Conservation (phyloP, 2,888 invertebrate species). For the Nysson spinosus region DNA sequence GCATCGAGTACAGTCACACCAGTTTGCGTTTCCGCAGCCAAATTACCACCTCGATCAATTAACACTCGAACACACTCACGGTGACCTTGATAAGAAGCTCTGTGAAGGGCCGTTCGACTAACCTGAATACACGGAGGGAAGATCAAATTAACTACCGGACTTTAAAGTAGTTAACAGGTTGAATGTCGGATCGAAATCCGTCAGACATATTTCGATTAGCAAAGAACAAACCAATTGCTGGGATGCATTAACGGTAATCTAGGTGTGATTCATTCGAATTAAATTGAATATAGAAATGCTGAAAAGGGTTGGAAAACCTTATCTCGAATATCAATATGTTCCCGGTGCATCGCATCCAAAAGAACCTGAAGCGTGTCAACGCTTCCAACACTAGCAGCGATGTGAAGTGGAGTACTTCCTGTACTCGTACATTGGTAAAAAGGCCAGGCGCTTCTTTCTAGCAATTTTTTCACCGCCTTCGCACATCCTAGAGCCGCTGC, state of each 20-base stretch:
- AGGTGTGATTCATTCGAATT: no score
- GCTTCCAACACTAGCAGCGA: slow-evolving; percentile 71
- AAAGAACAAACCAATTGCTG: no score
- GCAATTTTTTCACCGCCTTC: slow-evolving; percentile 67
- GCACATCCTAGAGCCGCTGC: slow-evolving; percentile 73
- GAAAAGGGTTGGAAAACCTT: slow-evolving; percentile 15
- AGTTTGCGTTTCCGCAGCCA: slow-evolving; percentile 68
- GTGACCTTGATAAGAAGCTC: slow-evolving; percentile 79
- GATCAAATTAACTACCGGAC: not conserved
- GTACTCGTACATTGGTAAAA: slow-evolving; percentile 57
- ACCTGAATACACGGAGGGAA: slow-evolving; percentile 32
- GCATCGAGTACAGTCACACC: slow-evolving; percentile 74
- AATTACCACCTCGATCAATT: slow-evolving; percentile 75
- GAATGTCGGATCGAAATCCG: no score
- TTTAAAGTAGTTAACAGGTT: no score
- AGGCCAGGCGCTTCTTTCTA: slow-evolving; percentile 73
- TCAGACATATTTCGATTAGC: no score
- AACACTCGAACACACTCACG: slow-evolving; percentile 78
- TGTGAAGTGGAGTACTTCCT: slow-evolving; percentile 74
- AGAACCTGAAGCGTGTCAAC: slow-evolving; percentile 52
- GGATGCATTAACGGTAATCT: no score
- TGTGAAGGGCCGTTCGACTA: slow-evolving; percentile 79
- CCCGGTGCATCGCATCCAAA: slow-evolving; percentile 19
- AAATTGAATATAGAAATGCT: not conserved
- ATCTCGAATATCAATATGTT: slow-evolving; percentile 33